Conservation (phyloP, 1,140 invertebrate species). For the Leptinotarsa undecemlineata region DNA sequence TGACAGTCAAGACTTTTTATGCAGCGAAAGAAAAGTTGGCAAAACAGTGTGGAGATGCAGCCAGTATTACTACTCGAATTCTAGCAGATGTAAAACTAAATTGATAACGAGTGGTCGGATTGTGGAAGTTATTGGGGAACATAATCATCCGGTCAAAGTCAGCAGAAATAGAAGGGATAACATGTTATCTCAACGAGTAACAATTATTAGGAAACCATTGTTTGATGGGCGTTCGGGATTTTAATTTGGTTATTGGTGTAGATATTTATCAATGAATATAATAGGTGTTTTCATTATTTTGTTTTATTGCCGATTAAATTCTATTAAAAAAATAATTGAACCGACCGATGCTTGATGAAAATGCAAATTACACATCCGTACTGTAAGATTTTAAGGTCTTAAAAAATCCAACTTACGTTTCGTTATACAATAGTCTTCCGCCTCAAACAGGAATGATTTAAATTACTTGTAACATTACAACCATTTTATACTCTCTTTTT, state of each 20-base stretch:
- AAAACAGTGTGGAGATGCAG: constrained; percentile 38
- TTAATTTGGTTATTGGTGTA: neutral
- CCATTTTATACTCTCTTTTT: too few relatives aligned
- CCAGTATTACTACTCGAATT: constrained; percentile 29
- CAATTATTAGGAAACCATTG: constrained; percentile 15
- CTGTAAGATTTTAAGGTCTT: too few relatives aligned
- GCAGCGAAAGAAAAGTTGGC: constrained; percentile 28
- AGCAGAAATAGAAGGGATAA: constrained; percentile 24
- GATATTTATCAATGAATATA: too few relatives aligned
- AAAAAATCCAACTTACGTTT: too few relatives aligned
- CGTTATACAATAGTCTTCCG: too few relatives aligned
- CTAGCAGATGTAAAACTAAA: constrained; percentile 35
- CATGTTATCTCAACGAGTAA: constrained; percentile 33
- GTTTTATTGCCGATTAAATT: too few relatives aligned
- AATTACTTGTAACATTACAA: too few relatives aligned
- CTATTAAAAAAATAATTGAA: too few relatives aligned
- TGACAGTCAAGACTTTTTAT: constrained; percentile 34
- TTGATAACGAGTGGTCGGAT: constrained; percentile 28
- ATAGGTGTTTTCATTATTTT: too few relatives aligned
- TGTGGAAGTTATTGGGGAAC: constrained; percentile 32
- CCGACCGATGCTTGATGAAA: too few relatives aligned
- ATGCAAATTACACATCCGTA: too few relatives aligned
- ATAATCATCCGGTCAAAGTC: constrained; percentile 34
- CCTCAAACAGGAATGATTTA: too few relatives aligned
- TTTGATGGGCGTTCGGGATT: neutral